Percentiles rank a stretch among this genome's conserved stretches.
These are phyloP conservation scores for Meles meles DNA, from an alignment of 2,113 vertebrate genomes.

Conservation along the genomic window DNA sequence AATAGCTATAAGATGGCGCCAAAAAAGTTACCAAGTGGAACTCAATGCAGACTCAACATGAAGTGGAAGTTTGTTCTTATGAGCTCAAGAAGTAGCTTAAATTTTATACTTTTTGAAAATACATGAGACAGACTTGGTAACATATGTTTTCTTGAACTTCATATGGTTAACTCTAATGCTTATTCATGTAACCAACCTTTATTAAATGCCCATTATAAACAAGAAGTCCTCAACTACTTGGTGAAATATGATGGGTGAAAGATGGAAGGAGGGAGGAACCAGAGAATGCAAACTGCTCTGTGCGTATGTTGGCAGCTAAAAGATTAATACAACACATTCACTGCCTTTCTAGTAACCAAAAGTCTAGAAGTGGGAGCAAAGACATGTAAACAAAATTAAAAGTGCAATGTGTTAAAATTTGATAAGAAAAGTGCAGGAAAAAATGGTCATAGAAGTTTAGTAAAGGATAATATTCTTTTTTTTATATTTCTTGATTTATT, in stretches of 20 bases:
- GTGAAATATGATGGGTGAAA: constrained; percentile 2
- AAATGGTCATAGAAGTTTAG: not conserved
- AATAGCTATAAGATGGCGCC: constrained; percentile 71
- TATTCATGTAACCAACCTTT: not conserved
- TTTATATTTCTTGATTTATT: constrained; percentile 43
- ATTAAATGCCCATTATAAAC: not conserved
- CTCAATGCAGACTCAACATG: constrained; percentile 38
- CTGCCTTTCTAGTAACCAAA: constrained; percentile 8
- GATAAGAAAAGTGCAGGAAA: not conserved
- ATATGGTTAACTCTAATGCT: not conserved
- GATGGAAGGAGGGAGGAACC: not conserved
- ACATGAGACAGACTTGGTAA: not conserved
- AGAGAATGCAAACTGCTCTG: not conserved
- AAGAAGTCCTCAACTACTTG: constrained; percentile 1
- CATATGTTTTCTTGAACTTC: not conserved
- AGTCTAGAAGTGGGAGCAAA: not conserved
- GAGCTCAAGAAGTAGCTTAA: not conserved
- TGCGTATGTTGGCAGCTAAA: not conserved
- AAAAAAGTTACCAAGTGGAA: constrained; percentile 63
- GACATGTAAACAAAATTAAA: not conserved
- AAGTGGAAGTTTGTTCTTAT: constrained; percentile 35
- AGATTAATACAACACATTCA: constrained; percentile 11
- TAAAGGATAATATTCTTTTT: not conserved
- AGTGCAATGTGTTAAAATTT: not conserved
- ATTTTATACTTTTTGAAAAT: constrained; percentile 29